A percentile compares a stretch with the other conserved stretches of the same genome.
Conservation (phyloP, 2,797 vertebrate genomes). For the Anguilla megastoma region DNA sequence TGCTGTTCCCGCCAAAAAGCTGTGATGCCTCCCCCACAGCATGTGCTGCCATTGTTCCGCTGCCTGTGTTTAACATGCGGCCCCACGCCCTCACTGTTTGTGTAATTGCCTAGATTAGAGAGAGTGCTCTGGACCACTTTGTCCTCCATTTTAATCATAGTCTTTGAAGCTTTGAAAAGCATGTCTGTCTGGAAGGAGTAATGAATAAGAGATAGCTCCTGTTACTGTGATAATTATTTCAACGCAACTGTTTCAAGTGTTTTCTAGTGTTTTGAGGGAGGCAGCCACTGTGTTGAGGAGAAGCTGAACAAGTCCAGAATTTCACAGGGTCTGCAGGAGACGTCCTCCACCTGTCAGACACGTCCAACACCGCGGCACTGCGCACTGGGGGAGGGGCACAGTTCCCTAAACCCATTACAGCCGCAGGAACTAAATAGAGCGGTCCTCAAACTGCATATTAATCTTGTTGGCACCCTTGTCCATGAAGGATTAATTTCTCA, state of each 20-base stretch:
- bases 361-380: neutral
- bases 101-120: slow-evolving; percentile 22
- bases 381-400: slow-evolving; percentile 37
- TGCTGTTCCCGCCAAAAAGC: neutral
- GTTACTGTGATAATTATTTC: neutral
- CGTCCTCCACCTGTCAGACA: slow-evolving; percentile 9
- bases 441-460: slow-evolving; percentile 31
- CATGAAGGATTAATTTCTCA: slow-evolving; percentile 47
- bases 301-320: neutral
- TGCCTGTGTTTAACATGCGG: neutral
- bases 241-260: neutral
- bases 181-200: neutral
- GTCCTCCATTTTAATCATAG: slow-evolving; percentile 19
- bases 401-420: slow-evolving; percentile 26
- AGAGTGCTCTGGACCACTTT: slow-evolving; percentile 16
- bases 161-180: neutral
- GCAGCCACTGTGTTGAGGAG: neutral
- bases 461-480: slow-evolving; percentile 40
- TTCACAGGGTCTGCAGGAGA: neutral
- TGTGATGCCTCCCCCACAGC: neutral
- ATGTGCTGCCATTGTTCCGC: neutral
- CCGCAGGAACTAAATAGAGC: slow-evolving; percentile 28
- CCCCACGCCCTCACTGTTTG: neutral
- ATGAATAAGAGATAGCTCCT: neutral
- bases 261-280: neutral